These are phyloP conservation scores for Liodrosophila aerea DNA, from an alignment of 2,888 invertebrate species.

Conservation along the genomic window DNA sequence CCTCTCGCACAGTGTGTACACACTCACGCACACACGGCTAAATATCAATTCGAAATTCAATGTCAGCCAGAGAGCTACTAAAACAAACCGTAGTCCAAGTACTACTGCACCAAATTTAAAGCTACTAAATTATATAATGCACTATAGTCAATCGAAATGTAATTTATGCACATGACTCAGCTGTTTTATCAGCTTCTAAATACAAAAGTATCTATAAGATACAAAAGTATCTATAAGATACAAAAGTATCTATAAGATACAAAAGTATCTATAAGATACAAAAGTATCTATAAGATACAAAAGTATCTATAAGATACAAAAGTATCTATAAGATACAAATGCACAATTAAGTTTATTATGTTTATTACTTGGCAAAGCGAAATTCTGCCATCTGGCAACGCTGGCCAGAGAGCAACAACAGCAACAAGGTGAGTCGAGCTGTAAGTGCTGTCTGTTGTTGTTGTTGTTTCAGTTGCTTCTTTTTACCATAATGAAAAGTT, in stretches of 20 bases:
- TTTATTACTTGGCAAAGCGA: constrained; percentile 9
- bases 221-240: no score
- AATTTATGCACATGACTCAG: constrained; percentile 39
- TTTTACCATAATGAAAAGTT: constrained; percentile 32
- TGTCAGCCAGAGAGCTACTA: constrained; percentile 36
- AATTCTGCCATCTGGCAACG: constrained; percentile 40
- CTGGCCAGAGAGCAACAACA: constrained; percentile 28
- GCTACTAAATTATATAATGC: constrained; percentile 20
- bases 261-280: no score
- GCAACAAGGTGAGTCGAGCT: constrained; percentile 41
- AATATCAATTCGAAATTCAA: constrained; percentile 48
- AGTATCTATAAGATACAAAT: no score
- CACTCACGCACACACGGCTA: constrained; percentile 6
- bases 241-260: no score
- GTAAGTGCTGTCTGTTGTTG: constrained; percentile 9
- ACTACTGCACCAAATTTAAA: constrained; percentile 42
- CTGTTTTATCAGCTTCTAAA: constrained; percentile 18
- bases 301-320: no score
- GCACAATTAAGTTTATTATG: constrained; percentile 22
- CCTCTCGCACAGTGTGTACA: constrained; percentile 18
- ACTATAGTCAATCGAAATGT: constrained; percentile 21
- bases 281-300: no score
- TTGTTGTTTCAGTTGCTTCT: constrained; percentile 26
- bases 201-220: no score
- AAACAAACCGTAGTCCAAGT: constrained; percentile 2